Base-by-base conservation (phyloP, 2,888 invertebrate genomes). In the Drosophila histrio region DNA sequence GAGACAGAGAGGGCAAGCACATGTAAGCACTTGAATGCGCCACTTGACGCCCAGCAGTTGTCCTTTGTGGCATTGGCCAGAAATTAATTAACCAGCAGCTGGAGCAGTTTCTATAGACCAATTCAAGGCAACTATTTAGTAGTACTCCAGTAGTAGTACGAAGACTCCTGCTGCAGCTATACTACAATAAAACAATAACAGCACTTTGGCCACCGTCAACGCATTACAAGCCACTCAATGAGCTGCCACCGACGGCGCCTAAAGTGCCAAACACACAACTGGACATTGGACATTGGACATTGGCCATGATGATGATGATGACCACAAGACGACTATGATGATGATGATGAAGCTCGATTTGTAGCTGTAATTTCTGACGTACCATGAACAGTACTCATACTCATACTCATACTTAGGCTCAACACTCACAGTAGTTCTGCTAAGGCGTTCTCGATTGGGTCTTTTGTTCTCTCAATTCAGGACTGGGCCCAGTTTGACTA, bases 161-260 rank as follows among this genome's bases (percentile, higher is more conserved):
- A 46, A 39, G 39, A 53, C 17, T 41, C 8, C 49, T 41, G 41
- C 41, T 60, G 54, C 63, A 54, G 64, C 62, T 39, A 24, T 66
- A 84, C 77, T 61, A 82, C 87, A 82, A 87, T 87, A 87, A 87
- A 83, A 83, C 82, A 83, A 83, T 83, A 87, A 87, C 79, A 63
- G 67, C 62, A 68, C 65, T 34, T 44, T 53, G 36, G 62, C 62
- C 73, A 58, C 41, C 72, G 72, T 84, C 85, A 84, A 84, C 82
- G 79, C 82, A 87, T 81, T 83, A 83, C 85, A 85, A 68, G 82
- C 82, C 82, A 87, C 87, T 83, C 82, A 85, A 85, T 83, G 77
- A 84, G 87, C 85, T 84, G 87, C 86, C 79, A 79, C 79, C 72
- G 85, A 78, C 62, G 82, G 85, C 85, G 87, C 85, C 82, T 73